phyloP scores from a whole-genome alignment of 2,888 invertebrate genomes.

The Melinaea marsaeus region DNA sequence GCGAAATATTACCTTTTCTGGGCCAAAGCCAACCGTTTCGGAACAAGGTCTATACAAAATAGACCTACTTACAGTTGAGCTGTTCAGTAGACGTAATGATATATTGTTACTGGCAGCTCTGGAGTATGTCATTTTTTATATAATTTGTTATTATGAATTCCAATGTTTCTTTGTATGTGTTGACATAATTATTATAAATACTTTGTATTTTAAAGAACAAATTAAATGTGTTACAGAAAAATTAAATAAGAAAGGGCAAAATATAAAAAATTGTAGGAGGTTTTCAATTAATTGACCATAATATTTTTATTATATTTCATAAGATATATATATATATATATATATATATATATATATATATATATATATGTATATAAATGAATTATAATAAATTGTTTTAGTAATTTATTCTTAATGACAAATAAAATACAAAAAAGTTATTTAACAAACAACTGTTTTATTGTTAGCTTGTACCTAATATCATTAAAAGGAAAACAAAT shows the following conservation, averaged over 20 bases:
- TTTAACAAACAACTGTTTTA: too few relatives aligned
- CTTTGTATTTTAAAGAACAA: neutral
- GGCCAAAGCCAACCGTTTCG: constrained; percentile 30
- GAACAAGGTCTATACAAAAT: constrained; percentile 17
- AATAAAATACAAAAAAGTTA: too few relatives aligned
- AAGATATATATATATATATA: neutral
- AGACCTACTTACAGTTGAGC: constrained; percentile 11
- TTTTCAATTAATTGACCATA: neutral
- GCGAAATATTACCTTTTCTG: constrained; percentile 29
- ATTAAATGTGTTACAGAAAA: too few relatives aligned
- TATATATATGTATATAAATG: too few relatives aligned
- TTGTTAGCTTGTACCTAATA: too few relatives aligned
- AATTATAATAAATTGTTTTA: too few relatives aligned
- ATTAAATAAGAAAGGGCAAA: too few relatives aligned
- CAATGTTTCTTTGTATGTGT: neutral
- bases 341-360: neutral
- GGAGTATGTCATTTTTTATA: neutral
- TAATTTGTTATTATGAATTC: neutral
- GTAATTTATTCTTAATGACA: too few relatives aligned
- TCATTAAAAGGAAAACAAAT: too few relatives aligned
- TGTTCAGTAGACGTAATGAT: constrained; percentile 1
- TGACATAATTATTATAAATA: neutral
- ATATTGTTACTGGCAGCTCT: neutral
- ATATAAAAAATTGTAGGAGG: too few relatives aligned
- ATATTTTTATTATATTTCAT: neutral